Percentiles rank a stretch among this genome's conserved stretches.
Conservation (phyloP, 1,140 invertebrate genomes). For the Drosophila neocordata region DNA sequence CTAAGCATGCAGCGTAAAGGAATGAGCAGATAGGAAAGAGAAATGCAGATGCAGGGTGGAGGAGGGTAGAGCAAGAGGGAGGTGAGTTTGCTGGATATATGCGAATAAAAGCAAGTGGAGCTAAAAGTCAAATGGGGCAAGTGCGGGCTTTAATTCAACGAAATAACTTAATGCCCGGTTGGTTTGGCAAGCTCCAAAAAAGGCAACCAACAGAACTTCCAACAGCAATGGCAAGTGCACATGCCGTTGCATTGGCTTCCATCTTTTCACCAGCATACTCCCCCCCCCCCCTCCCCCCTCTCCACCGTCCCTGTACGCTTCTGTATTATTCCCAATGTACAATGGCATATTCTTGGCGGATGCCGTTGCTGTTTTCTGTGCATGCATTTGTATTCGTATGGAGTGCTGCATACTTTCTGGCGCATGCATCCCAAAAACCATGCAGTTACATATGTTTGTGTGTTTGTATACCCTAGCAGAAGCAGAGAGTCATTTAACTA, state of each 20-base stretch:
- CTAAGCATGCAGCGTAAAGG: slow-evolving; percentile 47
- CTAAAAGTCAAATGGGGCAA: slow-evolving; percentile 71
- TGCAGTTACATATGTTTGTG: slow-evolving; percentile 56
- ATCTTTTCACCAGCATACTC: background rate
- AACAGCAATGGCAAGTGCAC: slow-evolving; percentile 34
- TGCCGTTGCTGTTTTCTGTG: slow-evolving; percentile 22
- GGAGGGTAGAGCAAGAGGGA: background rate
- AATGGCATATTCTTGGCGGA: slow-evolving; percentile 51
- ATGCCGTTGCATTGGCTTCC: slow-evolving; percentile 45
- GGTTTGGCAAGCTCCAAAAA: slow-evolving; percentile 52
- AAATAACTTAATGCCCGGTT: slow-evolving; percentile 70
- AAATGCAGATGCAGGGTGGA: background rate
- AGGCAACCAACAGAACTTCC: slow-evolving; percentile 30
- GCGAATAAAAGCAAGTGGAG: slow-evolving; percentile 62
- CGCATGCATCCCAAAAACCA: slow-evolving; percentile 46
- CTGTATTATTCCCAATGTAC: background rate
- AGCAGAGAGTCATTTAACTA: background rate
- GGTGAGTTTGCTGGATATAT: slow-evolving; percentile 2
- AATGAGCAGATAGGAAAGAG: background rate
- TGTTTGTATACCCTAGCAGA: slow-evolving; percentile 38
- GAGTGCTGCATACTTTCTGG: slow-evolving; percentile 49
- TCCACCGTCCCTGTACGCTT: background rate
- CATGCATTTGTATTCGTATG: slow-evolving; percentile 47
- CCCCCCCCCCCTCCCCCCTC: background rate
- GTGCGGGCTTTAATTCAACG: slow-evolving; percentile 70